phyloP scores from a whole-genome alignment of 2,797 vertebrate genomes.

The Sphenopsis melanotis region DNA sequence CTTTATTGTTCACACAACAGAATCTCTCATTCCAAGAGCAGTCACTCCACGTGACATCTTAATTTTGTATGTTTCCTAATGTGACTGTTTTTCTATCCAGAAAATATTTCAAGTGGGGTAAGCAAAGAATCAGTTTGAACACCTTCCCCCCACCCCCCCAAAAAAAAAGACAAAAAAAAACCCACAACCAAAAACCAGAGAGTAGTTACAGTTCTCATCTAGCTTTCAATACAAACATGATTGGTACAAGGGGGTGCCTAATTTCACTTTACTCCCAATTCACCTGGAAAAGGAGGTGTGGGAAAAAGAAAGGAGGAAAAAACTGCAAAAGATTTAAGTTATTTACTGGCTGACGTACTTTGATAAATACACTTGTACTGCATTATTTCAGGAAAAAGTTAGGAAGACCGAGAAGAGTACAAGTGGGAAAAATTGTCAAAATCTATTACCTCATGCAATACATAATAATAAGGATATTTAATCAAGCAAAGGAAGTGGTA shows the following conservation, averaged over 20 bases:
- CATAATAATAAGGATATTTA: neutral
- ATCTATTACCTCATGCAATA: neutral
- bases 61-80: fast-evolving
- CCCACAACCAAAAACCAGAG: neutral
- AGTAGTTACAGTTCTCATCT: neutral
- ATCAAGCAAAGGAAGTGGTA: neutral
- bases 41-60: fast-evolving
- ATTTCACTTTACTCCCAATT: neutral
- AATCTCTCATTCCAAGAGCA: neutral
- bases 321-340: neutral
- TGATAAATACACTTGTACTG: fast-evolving
- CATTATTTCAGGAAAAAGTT: neutral
- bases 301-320: neutral
- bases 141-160: fast-evolving
- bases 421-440: neutral
- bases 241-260: fast-evolving
- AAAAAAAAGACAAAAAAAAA: no score
- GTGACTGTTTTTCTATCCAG: neutral
- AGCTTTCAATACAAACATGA: neutral
- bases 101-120: neutral
- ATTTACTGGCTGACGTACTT: neutral
- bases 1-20: neutral
- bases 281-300: neutral
- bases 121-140: neutral
- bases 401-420: neutral